Base-by-base conservation (phyloP, 2,888 invertebrate genomes). In the Callyntrura sp. region DNA sequence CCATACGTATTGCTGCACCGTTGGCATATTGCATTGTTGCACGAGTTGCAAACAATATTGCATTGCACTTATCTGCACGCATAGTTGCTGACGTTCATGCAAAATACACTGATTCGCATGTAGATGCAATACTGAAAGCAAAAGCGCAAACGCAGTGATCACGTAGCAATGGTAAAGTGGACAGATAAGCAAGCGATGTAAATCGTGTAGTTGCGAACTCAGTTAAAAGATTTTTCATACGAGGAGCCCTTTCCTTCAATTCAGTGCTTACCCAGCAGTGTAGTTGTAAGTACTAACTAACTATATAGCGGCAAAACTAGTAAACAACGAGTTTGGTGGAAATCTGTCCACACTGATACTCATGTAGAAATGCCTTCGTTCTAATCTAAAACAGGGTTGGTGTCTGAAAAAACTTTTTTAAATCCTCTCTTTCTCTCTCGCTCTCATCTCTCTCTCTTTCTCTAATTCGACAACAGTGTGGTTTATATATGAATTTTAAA, bases 181-280 rank as follows among this genome's bases (percentile, higher is more conserved):
- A 23, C 20, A 48, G 68, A 60, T 76, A 73, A 85, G 76, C 62
- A 25, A 12, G 25, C 25, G 9, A 79, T 65, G 28, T 79, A 25
- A 43, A 65, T 35, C 78, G 11, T 78, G 28, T 28, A 0, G 25
- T 76, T 23, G 51, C 35, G 17, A 70, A 25, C 68, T 73, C 76
- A 76, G 48, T 79, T 23, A 9, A 17, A 86, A 9, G 28, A 86
- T 86, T 55, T 35, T 68, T 86, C 86, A 86, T 86, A 35, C 79
- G 68, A 86, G 43, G 23, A 85, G 45, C 17, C 78, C 45, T 78
- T 62, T 62, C 17, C 85, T 84, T 76, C 60, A 73, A 55, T 79
- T 86, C 86, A 86, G 86, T 86, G 86, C 78, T 86, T 79, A 68
- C 55, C 43, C 43, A 62, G 79, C 86, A 86, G 86, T 86, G 86